Evolutionary conservation across 2,888 invertebrate species (phyloP).

Genomic region (Caenorhabditis plicata): DNA sequence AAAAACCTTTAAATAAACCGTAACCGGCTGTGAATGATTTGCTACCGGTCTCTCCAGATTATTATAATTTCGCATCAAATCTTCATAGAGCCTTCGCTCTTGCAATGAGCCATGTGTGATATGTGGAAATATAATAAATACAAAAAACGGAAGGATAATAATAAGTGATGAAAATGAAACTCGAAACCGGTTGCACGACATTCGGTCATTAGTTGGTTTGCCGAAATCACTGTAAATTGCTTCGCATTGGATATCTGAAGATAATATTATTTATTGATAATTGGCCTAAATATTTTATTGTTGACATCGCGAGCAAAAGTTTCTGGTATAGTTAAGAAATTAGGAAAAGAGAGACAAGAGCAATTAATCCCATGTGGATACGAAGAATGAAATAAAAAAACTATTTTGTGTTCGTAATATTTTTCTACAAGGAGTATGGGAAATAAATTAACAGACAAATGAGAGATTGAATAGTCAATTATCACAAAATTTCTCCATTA

Average conservation of each 20-base stretch:
- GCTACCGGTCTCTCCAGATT: constrained; percentile 59
- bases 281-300: no score
- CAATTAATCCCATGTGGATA: no score
- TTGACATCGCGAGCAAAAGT: no score
- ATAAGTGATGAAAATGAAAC: neutral
- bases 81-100: constrained; percentile 58
- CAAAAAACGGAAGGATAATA: neutral
- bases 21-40: constrained; percentile 61
- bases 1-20: constrained; percentile 48
- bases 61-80: constrained; percentile 61
- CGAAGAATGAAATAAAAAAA: no score
- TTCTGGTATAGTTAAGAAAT: no score
- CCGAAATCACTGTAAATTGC: neutral
- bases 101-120: constrained; percentile 19
- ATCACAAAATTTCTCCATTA: no score
- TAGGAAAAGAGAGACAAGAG: no score
- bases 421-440: no score
- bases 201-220: neutral
- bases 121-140: neutral
- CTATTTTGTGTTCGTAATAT: no score
- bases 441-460: no score
- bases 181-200: neutral
- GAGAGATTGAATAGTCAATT: no score
- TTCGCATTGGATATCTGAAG: neutral
- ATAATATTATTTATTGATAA: no score